These are phyloP conservation scores for Bufo bufo DNA, from an alignment of 2,113 vertebrate genomes.

Conservation along the genomic window DNA sequence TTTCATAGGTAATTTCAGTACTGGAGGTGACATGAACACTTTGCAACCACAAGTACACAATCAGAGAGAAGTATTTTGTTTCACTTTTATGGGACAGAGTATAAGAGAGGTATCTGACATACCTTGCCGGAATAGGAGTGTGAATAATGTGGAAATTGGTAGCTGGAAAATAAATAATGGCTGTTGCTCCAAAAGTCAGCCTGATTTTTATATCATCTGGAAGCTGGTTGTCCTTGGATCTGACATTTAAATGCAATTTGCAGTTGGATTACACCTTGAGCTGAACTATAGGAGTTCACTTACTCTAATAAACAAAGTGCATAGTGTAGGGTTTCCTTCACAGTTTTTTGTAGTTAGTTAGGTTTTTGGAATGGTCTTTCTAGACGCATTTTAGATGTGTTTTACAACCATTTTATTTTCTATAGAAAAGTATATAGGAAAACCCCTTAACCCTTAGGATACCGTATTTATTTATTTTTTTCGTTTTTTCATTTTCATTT, in stretches of 20 bases:
- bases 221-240: neutral
- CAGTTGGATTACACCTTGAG: neutral
- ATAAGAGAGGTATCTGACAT: constrained; percentile 1
- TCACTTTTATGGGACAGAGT: neutral
- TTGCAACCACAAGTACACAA: neutral
- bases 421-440: too few relatives aligned
- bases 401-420: too few relatives aligned
- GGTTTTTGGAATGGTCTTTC: too few relatives aligned
- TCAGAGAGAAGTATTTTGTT: neutral
- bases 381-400: too few relatives aligned
- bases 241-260: neutral
- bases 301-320: neutral
- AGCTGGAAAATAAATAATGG: constrained; percentile 8
- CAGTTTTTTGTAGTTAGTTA: neutral
- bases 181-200: neutral
- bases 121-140: neutral
- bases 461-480: too few relatives aligned
- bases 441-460: too few relatives aligned
- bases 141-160: neutral
- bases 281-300: neutral
- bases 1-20: neutral
- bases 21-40: neutral
- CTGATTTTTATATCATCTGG: constrained; percentile 2
- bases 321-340: neutral
- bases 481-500: too few relatives aligned